A percentile compares a stretch with the other conserved stretches of the same genome.
Conservation (phyloP, 2,113 vertebrate genomes). For the Cheirogaleus medius region DNA sequence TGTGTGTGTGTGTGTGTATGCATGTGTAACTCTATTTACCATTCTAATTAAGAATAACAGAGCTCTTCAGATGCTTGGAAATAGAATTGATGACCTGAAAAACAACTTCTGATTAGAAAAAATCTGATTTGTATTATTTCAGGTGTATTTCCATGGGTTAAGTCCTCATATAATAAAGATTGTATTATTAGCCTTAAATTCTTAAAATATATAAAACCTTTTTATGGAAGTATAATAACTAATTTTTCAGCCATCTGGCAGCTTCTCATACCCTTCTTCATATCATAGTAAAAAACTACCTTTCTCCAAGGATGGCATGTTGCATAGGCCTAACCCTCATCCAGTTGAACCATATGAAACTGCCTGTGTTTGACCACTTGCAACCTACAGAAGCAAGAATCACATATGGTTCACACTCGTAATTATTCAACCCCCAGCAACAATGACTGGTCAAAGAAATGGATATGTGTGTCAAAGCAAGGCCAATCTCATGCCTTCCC, state of each 20-base stretch:
- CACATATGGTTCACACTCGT: not conserved
- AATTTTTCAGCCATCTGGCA: not conserved
- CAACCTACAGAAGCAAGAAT: not conserved
- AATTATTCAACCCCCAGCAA: not conserved
- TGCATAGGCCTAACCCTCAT: not conserved
- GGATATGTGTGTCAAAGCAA: not conserved
- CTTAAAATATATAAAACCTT: not conserved
- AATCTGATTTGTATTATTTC: not conserved
- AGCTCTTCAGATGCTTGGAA: not conserved
- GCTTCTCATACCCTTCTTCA: not conserved
- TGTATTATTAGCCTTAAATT: not conserved
- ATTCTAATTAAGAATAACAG: slow-evolving; percentile 23
- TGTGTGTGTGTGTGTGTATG: too few species aligned
- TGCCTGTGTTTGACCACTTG: not conserved
- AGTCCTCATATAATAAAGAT: not conserved
- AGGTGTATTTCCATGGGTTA: not conserved
- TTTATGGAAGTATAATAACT: not conserved
- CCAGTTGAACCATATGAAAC: not conserved
- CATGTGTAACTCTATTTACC: too few species aligned
- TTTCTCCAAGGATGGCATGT: not conserved
- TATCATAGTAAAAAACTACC: not conserved
- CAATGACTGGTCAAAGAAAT: not conserved
- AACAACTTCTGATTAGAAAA: not conserved
- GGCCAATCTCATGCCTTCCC: not conserved
- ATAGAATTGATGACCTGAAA: not conserved